A percentile compares a stretch with the other conserved stretches of the same genome.
Conservation (phyloP, 2,888 invertebrate genomes). For the Antitype chi region DNA sequence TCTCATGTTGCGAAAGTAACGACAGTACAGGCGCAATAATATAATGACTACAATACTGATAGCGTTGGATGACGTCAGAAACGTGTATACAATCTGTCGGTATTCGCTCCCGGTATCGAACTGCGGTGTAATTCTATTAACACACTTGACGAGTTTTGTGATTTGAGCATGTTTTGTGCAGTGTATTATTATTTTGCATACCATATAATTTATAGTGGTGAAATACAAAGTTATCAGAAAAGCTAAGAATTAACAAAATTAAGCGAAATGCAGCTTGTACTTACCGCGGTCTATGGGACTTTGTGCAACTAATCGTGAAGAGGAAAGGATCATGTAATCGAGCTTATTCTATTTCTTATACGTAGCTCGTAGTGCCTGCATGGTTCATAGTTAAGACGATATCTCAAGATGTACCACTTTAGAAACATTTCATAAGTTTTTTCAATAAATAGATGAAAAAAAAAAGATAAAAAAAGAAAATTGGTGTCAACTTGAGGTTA, state of each 20-base stretch:
- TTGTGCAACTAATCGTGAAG: conserved; percentile 51
- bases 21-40: background rate
- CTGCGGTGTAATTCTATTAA: conserved; percentile 71
- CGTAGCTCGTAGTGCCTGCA: conserved; percentile 66
- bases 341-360: conserved; percentile 62
- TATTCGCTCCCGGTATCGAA: conserved; percentile 76
- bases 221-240: conserved; percentile 31
- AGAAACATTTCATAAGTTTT: background rate
- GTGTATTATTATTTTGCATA: conserved; percentile 76
- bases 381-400: conserved; percentile 47
- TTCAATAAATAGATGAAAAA: background rate
- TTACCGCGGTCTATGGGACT: conserved; percentile 61
- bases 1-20: background rate
- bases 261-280: conserved; percentile 58
- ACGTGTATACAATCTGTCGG: background rate
- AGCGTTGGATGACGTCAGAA: background rate
- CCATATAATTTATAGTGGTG: conserved; percentile 60
- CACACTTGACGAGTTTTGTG: conserved; percentile 76
- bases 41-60: background rate
- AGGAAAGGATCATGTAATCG: conserved; percentile 38
- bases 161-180: conserved; percentile 81
- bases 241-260: conserved; percentile 56
- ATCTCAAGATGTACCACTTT: conserved; percentile 58
- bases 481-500: conserved; percentile 56
- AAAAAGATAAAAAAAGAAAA: background rate